Conservation (phyloP, 2,113 vertebrate genomes). For the Albula goreensis region DNA sequence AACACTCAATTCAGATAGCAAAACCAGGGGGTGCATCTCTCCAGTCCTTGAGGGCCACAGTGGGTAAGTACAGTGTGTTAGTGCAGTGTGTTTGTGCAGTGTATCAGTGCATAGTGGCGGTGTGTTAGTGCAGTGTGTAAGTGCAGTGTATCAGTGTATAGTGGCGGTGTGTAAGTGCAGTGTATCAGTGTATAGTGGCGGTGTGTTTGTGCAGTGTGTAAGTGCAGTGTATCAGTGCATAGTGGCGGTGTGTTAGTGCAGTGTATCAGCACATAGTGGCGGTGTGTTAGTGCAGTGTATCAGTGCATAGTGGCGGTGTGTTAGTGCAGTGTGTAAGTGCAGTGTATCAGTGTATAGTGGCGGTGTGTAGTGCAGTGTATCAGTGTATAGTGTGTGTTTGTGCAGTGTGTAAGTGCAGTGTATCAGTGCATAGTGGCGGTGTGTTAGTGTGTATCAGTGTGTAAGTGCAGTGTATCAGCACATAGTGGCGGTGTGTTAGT, state of each 20-base stretch:
- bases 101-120: background rate
- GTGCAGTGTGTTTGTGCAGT: background rate
- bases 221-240: too few relatives aligned
- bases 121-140: background rate
- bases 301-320: background rate
- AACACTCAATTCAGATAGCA: too few relatives aligned
- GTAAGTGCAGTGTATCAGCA: background rate
- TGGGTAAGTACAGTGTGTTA: background rate
- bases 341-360: too few relatives aligned
- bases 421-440: background rate
- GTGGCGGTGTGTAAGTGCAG: too few relatives aligned
- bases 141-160: background rate
- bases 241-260: background rate
- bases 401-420: background rate
- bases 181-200: background rate
- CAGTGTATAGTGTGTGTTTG: background rate
- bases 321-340: background rate
- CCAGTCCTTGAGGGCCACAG: too few relatives aligned
- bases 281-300: background rate
- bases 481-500: background rate
- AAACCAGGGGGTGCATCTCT: too few relatives aligned
- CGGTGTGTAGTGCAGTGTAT: too few relatives aligned
- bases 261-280: background rate
- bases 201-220: slow-evolving; percentile 6
- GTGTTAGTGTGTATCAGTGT: background rate